phyloP scores from a whole-genome alignment of 2,888 invertebrate species.

The Dromius quadrimaculatus region DNA sequence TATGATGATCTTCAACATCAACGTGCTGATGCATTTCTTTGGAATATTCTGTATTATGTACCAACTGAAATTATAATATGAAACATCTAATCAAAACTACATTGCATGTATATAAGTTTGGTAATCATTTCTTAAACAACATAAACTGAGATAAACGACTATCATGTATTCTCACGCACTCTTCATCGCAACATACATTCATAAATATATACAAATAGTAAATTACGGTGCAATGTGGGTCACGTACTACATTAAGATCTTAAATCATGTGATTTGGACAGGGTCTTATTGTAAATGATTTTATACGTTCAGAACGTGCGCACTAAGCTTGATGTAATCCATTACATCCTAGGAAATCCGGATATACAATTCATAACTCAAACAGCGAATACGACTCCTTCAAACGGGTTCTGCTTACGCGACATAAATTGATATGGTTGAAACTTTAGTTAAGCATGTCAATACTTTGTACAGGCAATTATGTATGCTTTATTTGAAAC shows the following conservation, averaged over 20 bases:
- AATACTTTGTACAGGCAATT: background rate
- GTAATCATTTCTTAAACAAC: too few species aligned
- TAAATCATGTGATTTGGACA: slow-evolving; percentile 49
- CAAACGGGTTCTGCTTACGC: background rate
- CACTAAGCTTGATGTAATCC: slow-evolving; percentile 36
- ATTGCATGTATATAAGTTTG: too few species aligned
- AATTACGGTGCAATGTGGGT: slow-evolving; percentile 26
- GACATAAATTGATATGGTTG: background rate
- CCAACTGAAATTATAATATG: too few species aligned
- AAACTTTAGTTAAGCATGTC: slow-evolving; percentile 8
- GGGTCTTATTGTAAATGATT: slow-evolving; percentile 50
- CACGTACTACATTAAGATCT: slow-evolving; percentile 46
- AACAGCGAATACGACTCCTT: background rate
- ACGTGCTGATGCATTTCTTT: too few species aligned
- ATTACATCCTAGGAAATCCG: slow-evolving; percentile 6
- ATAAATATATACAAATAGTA: background rate
- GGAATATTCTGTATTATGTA: too few species aligned
- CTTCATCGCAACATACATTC: background rate
- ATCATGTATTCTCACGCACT: background rate
- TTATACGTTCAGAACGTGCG: slow-evolving; percentile 38
- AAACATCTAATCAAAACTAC: too few species aligned
- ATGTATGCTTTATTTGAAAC: too few species aligned
- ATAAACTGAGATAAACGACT: slow-evolving; percentile 1
- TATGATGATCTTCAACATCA: too few species aligned
- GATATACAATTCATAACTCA: slow-evolving; percentile 48